Conservation (phyloP, 2,888 invertebrate species). For the Mesorhabditis spiculigera region DNA sequence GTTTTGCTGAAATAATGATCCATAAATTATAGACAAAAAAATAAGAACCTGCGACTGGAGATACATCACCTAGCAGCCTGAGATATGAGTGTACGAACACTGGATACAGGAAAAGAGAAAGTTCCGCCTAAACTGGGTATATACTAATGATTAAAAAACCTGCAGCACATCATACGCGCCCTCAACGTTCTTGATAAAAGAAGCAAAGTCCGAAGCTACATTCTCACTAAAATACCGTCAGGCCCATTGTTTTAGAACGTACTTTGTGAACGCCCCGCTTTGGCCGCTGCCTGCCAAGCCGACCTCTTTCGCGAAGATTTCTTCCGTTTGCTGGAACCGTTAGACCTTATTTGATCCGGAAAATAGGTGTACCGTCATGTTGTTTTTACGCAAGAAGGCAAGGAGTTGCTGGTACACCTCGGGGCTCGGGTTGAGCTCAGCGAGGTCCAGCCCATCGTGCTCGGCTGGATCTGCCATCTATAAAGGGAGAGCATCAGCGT, state of each 20-base stretch:
- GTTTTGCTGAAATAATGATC: constrained; percentile 16
- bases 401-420: constrained; percentile 29
- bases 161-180: constrained; percentile 33
- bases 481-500: too few species aligned
- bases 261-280: constrained; percentile 19
- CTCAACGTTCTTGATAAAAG: constrained; percentile 34
- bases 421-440: constrained; percentile 13
- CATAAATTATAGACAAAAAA: background rate
- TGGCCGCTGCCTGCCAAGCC: constrained; percentile 16
- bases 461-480: background rate
- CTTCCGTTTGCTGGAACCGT: constrained; percentile 28
- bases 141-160: constrained; percentile 7
- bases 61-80: constrained; percentile 4
- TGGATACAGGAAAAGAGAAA: constrained; percentile 32
- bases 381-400: constrained; percentile 29
- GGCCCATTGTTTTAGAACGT: constrained; percentile 12
- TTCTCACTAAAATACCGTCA: constrained; percentile 26
- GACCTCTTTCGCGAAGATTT: constrained; percentile 26
- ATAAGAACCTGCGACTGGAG: background rate
- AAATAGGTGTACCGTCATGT: constrained; percentile 19
- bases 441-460: constrained; percentile 4
- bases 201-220: constrained; percentile 31
- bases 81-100: constrained; percentile 20
- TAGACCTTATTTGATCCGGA: background rate
- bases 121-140: constrained; percentile 18